Evolutionary conservation across 2,888 invertebrate species (phyloP), one percentile per base, ranked within the genome.

Genomic region (Apodemia hepburni): DNA sequence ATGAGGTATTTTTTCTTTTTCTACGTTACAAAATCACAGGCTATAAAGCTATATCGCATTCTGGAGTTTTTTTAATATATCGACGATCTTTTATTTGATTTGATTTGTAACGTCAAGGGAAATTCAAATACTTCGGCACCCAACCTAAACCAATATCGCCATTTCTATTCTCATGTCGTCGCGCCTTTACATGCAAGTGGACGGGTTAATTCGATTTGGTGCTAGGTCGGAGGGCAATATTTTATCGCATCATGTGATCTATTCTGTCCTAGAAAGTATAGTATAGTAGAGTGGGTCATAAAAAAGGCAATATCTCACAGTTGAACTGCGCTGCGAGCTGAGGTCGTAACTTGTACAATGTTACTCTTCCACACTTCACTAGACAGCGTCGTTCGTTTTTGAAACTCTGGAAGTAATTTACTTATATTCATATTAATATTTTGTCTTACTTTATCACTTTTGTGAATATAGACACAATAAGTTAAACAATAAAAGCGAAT

Each of bases 281-380:
- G 75, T 87, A 87, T 87, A 87, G 88, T 84, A 85, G 85, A 89
- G 89, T 87, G 88, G 84, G 89, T 78, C 82, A 87, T 91, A 90
- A 90, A 91, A 91, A 91, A 90, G 84, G 90, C 83, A 90, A 91
- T 91, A 89, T 91, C 87, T 91, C 88, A 89, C 91, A 85, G 90
- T 89, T 83, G 90, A 91, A 83, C 86, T 80, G 88, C 82, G 84
- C 77, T 79, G 81, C 77, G 84, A 79, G 85, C 83, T 80, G 76
- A 81, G 87, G 81, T 90, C 90, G 90, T 91, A 90, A 91, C 89
- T 88, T 80, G 80, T 82, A 90, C 90, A 90, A 87, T 89, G 90
- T 90, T 85, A 87, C 87, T 81, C 81, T 82, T 81, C 80, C 78
- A 78, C 80, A 78, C 79, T 82, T 76, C 77, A 78, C 77, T 75